Conservation (phyloP, 2,797 vertebrate genomes). For the Loris lydekkerianus region DNA sequence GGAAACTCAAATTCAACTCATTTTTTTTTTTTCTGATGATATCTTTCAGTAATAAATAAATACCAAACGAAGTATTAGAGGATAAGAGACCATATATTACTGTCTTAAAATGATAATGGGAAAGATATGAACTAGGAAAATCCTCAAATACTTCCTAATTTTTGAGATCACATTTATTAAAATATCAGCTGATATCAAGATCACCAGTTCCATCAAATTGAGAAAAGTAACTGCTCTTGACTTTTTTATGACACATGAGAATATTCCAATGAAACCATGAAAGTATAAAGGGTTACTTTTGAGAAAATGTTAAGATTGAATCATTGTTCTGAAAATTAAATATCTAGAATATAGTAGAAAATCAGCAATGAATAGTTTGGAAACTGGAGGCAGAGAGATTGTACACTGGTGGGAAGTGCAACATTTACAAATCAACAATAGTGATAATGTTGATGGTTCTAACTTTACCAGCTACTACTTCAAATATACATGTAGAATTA, state of each 20-base stretch:
- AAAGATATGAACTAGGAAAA: neutral
- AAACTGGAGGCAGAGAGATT: neutral
- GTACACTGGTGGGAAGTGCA: neutral
- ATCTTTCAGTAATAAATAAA: neutral
- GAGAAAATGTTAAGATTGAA: neutral
- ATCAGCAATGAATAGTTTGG: neutral
- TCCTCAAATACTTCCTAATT: neutral
- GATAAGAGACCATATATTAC: neutral
- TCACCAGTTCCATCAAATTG: neutral
- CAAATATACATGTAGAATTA: neutral
- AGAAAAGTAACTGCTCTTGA: neutral
- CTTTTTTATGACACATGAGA: neutral
- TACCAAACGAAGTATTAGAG: neutral
- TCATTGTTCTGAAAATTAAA: conserved; percentile 31
- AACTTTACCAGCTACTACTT: neutral
- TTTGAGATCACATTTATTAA: neutral
- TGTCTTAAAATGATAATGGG: neutral
- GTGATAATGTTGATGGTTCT: neutral
- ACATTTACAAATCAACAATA: neutral
- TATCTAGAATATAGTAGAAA: neutral
- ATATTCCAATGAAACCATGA: neutral
- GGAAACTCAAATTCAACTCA: neutral
- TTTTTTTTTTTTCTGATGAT: neutral
- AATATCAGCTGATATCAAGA: conserved; percentile 7
- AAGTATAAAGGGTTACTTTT: neutral